Conservation (phyloP, 1,140 invertebrate genomes). For the Psix sp. region DNA sequence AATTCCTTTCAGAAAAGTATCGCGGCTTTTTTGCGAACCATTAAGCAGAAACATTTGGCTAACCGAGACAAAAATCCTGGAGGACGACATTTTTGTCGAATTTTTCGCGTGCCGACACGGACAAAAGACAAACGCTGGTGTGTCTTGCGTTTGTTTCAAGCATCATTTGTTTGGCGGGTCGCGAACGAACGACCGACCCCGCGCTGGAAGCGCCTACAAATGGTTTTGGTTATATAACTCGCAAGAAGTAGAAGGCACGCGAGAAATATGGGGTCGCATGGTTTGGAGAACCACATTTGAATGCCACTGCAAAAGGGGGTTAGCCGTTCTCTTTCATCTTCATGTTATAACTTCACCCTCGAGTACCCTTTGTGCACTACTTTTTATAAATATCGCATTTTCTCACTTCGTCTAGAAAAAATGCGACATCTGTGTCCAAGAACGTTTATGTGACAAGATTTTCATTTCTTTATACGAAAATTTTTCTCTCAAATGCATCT, state of each 20-base stretch:
- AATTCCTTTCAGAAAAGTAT: conserved; percentile 55
- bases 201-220: conserved; percentile 16
- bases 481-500: no score
- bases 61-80: conserved; percentile 76
- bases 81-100: conserved; percentile 71
- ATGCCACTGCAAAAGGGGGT: conserved; percentile 65
- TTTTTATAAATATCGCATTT: conserved; percentile 50
- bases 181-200: conserved; percentile 19
- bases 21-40: conserved; percentile 67
- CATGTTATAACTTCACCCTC: conserved; percentile 48
- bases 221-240: conserved; percentile 48
- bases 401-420: conserved; percentile 17
- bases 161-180: conserved; percentile 73
- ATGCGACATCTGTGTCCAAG: conserved; percentile 4
- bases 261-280: conserved; percentile 67
- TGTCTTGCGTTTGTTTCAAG: conserved; percentile 77
- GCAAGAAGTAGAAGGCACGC: conserved; percentile 62
- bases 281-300: conserved; percentile 72
- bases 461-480: no score
- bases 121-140: conserved; percentile 72
- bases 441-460: no score
- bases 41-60: conserved; percentile 75
- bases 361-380: conserved; percentile 40
- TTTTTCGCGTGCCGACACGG: conserved; percentile 71
- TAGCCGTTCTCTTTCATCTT: conserved; percentile 66